Conservation (phyloP, 2,113 vertebrate genomes). For the Columba janthina region DNA sequence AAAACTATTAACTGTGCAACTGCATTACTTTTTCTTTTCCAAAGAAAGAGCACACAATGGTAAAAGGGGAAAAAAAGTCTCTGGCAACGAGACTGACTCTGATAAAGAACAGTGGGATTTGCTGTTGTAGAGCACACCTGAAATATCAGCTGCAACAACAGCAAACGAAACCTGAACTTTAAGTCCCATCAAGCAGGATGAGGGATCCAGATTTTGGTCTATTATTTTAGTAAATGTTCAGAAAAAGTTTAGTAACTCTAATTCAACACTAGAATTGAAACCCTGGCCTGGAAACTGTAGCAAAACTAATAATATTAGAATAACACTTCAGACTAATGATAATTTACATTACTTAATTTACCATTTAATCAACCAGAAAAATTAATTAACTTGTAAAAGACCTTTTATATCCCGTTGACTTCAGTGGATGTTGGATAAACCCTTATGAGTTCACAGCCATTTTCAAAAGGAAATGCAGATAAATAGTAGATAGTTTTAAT, state of each 20-base stretch:
- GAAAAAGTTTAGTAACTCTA: neutral
- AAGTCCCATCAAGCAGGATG: neutral
- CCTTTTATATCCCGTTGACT: neutral
- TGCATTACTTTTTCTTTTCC: neutral
- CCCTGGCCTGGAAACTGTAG: neutral
- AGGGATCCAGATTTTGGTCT: neutral
- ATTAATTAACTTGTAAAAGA: neutral
- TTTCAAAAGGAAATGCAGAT: neutral
- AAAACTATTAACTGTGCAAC: neutral
- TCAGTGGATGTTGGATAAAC: neutral
- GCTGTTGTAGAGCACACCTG: neutral
- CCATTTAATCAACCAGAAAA: slow-evolving; percentile 27
- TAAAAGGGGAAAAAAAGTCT: neutral
- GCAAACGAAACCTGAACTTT: neutral
- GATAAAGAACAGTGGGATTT: neutral
- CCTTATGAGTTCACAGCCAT: neutral
- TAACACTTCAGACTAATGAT: slow-evolving; percentile 10
- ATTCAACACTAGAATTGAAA: neutral
- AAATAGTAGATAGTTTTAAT: neutral
- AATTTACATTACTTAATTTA: slow-evolving; percentile 43
- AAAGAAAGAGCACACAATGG: neutral
- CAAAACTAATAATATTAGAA: slow-evolving; percentile 24
- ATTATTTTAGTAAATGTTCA: neutral
- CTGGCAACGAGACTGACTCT: neutral
- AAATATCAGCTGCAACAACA: neutral